Evolutionary conservation across 2,888 invertebrate genomes (phyloP).

Genomic region (Acronicta leporina): DNA sequence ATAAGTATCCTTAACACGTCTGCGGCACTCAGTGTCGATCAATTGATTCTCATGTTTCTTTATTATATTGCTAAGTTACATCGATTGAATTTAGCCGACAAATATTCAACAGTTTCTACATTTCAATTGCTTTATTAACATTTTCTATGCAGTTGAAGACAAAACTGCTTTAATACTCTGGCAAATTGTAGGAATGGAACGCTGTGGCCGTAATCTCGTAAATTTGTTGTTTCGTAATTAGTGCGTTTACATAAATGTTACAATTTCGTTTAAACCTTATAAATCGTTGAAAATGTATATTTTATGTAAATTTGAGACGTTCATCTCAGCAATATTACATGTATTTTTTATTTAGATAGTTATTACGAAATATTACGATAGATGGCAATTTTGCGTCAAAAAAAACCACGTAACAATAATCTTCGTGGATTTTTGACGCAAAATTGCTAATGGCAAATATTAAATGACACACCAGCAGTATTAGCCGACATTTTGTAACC

Average conservation of each 20-base stretch:
- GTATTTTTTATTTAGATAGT: slow-evolving; percentile 13
- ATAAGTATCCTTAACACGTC: slow-evolving; percentile 59
- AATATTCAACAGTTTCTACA: background rate
- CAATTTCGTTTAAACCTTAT: slow-evolving; percentile 28
- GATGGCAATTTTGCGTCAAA: too few species aligned
- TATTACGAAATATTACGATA: slow-evolving; percentile 32
- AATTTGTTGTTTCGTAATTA: slow-evolving; percentile 21
- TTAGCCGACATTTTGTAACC: too few species aligned
- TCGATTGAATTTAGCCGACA: slow-evolving; percentile 11
- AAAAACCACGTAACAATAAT: too few species aligned
- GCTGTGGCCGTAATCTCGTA: background rate
- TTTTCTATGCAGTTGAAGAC: background rate
- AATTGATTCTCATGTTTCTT: slow-evolving; percentile 42
- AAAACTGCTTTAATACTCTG: background rate
- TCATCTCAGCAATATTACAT: background rate
- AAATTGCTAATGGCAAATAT: too few species aligned
- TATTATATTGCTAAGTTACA: slow-evolving; percentile 27
- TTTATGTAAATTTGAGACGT: slow-evolving; percentile 43
- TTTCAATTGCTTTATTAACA: too few species aligned
- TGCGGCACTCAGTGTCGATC: slow-evolving; percentile 57
- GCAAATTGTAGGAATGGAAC: background rate
- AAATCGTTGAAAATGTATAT: slow-evolving; percentile 30
- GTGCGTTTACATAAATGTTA: slow-evolving; percentile 18
- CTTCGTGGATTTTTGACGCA: background rate
- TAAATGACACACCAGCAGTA: too few species aligned